Base-by-base conservation (phyloP, 2,113 vertebrate genomes). In the Coracopsis vasa region DNA sequence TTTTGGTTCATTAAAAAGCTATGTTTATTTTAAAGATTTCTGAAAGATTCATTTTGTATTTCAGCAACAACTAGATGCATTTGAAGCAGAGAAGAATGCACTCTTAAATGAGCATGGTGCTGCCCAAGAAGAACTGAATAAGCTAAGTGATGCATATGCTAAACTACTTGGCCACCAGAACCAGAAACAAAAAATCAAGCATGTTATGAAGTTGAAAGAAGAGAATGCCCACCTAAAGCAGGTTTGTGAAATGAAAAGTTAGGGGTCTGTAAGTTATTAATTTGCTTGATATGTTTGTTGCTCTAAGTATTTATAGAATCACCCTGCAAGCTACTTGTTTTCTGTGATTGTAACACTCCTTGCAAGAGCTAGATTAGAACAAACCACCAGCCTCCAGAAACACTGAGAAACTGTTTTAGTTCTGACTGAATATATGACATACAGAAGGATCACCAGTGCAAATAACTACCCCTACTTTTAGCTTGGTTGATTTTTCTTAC, bases 161-260 rank as follows among this genome's bases (percentile, higher is more conserved):
- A 98, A 98, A 41, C 98, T 99, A 82, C 97, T 99, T 88, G 99
- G 99, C 51, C 99, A 99, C 95, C 99, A 99, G 95, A 99, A 99
- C 97, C 98, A 99, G 95, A 99, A 98, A 94, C 99, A 99, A 97
- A 99, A 99, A 98, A 99, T 99, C 97, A 99, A 98, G 84, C 99
- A 99, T 54, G 98, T 99, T 90, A 98, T 99, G 97, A 99, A 99
- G 92, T 41, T 99, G 50, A 99, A 99, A 90, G 98, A 99, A 71
- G 99, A 99, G 86, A 99, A 99, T 42, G 75, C 95, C 13, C 87
- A 97, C 45, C 97, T 99, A 10, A 99, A 99, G 96, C 98, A 99
- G 99, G 99, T 99, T 83, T 93, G 98, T 97, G 71, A 91, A 88
- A 47, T 80, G 31, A 62, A 3, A 77, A 24, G 25, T 28, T 69